These are phyloP conservation scores for Brotula barbata DNA, from an alignment of 2,797 vertebrate genomes.

Conservation along the genomic window DNA sequence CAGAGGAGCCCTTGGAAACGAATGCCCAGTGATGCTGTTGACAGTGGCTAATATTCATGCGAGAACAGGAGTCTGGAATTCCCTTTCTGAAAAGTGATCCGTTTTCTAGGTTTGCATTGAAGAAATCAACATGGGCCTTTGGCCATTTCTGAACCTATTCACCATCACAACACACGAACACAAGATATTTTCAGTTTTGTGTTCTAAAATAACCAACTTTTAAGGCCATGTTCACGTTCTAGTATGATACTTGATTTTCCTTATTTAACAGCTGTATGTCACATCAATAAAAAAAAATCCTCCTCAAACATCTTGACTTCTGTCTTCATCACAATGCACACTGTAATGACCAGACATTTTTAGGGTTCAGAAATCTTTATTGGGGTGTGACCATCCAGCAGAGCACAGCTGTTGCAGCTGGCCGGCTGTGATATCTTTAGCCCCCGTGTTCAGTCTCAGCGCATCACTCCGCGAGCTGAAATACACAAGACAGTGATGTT, in stretches of 20 bases:
- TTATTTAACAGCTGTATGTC: slow-evolving; percentile 79
- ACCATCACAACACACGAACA: slow-evolving; percentile 8
- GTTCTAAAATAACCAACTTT: slow-evolving; percentile 32
- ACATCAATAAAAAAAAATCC: slow-evolving; percentile 67
- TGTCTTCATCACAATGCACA: slow-evolving; percentile 15
- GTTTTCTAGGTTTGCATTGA: neutral
- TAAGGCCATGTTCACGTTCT: slow-evolving; percentile 52
- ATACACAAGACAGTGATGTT: slow-evolving; percentile 59
- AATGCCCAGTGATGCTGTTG: neutral
- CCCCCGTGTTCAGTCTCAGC: slow-evolving; percentile 8
- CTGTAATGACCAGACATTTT: neutral
- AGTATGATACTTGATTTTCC: slow-evolving; percentile 69
- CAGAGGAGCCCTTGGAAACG: no score
- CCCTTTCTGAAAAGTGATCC: neutral
- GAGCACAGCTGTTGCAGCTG: slow-evolving; percentile 71
- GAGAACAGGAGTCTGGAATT: slow-evolving; percentile 2
- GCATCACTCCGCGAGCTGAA: slow-evolving; percentile 74
- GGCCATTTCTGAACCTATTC: slow-evolving; percentile 14
- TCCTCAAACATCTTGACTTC: slow-evolving; percentile 47
- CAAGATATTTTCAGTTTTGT: slow-evolving; percentile 26
- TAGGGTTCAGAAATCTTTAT: slow-evolving; percentile 55
- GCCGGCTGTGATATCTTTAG: slow-evolving; percentile 41
- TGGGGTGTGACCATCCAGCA: slow-evolving; percentile 44
- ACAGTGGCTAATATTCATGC: slow-evolving; percentile 8
- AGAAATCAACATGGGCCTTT: neutral